A percentile compares a stretch with the other conserved stretches of the same genome.
Evolutionary conservation across 2,888 invertebrate genomes (phyloP).

Genomic region (Lochmaea capreae): DNA sequence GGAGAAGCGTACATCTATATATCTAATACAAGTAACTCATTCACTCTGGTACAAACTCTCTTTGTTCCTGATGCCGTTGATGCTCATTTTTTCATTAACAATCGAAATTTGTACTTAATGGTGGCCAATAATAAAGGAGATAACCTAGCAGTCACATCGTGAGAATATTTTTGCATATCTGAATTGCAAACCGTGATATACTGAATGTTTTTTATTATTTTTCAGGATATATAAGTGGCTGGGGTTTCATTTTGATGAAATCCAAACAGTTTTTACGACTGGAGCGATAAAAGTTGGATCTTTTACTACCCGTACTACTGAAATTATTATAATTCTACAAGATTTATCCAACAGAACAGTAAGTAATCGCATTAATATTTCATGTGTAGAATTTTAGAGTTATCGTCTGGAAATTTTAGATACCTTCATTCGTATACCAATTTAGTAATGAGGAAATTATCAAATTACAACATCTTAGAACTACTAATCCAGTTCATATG

Average conservation of each 20-base stretch:
- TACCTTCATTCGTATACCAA: conserved; percentile 50
- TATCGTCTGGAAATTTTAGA: conserved; percentile 43
- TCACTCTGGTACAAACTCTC: conserved; percentile 48
- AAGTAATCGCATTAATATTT: conserved; percentile 22
- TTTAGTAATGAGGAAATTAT: conserved; percentile 50
- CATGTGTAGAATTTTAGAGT: conserved; percentile 26
- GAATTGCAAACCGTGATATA: conserved; percentile 19
- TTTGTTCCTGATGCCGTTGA: conserved; percentile 46
- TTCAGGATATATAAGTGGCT: conserved; percentile 59
- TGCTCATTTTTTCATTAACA: conserved; percentile 54
- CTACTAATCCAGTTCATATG: conserved; percentile 42
- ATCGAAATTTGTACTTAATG: conserved; percentile 52
- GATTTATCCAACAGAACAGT: conserved; percentile 42
- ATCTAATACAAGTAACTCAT: conserved; percentile 12
- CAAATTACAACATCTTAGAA: conserved; percentile 52
- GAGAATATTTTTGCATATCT: conserved; percentile 39
- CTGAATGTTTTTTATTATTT: conserved; percentile 36
- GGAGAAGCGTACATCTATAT: conserved; percentile 39
- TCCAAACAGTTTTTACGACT: conserved; percentile 45
- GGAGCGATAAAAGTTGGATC: conserved; percentile 48
- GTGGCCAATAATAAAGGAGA: conserved; percentile 48
- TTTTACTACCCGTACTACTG: conserved; percentile 50
- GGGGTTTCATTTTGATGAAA: conserved; percentile 57
- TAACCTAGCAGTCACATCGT: conserved; percentile 49
- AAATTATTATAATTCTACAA: conserved; percentile 54